A percentile compares a stretch with the other conserved stretches of the same genome.
phyloP scores from a whole-genome alignment of 35 echinoderm and acorn worm genomes.

The Diadema setosum region DNA sequence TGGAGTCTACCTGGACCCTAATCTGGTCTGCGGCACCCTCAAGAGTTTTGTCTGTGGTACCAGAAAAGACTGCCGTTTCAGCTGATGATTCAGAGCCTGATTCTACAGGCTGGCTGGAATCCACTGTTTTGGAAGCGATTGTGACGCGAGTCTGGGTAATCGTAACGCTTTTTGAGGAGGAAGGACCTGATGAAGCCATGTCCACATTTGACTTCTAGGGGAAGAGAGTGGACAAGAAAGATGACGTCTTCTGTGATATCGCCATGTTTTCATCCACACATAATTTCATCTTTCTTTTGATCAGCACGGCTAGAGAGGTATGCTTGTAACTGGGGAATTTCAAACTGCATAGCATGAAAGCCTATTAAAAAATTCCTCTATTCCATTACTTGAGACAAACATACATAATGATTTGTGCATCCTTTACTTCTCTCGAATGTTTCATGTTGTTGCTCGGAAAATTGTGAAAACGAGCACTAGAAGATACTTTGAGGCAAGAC shows the following conservation, averaged over 20 bases:
- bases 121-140: neutral
- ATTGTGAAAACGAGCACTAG: too few species aligned
- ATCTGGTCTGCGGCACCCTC: neutral
- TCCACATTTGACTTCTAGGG: slow-evolving; percentile 17
- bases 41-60: neutral
- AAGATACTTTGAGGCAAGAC: too few species aligned
- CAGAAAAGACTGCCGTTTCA: slow-evolving; percentile 80
- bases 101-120: neutral
- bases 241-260: neutral
- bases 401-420: too few species aligned
- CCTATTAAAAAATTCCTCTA: too few species aligned
- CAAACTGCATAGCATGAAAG: too few species aligned
- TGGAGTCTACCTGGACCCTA: slow-evolving; percentile 10
- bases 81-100: slow-evolving; percentile 75
- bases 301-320: too few species aligned
- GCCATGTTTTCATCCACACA: neutral
- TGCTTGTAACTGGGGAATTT: too few species aligned
- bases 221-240: neutral
- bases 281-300: neutral
- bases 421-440: too few species aligned
- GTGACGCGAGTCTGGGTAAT: slow-evolving; percentile 60
- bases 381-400: too few species aligned
- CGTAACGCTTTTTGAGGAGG: slow-evolving; percentile 41
- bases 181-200: neutral
- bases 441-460: too few species aligned